These are phyloP conservation scores for Scylla paramamosain DNA, from an alignment of 1,140 invertebrate genomes.

Conservation along the genomic window DNA sequence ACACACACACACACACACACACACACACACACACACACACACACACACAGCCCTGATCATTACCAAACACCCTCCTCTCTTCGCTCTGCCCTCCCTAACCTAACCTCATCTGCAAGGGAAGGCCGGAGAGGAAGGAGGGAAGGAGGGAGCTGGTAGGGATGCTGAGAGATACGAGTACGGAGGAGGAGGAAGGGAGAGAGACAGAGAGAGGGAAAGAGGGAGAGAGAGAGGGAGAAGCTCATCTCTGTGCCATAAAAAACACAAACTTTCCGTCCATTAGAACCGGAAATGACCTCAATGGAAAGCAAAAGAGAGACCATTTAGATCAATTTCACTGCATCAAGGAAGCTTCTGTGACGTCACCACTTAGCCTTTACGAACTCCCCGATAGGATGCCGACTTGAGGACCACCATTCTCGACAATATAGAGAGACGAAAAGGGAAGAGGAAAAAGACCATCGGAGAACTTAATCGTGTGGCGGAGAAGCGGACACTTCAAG, in stretches of 20 bases:
- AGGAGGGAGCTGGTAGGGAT: not conserved
- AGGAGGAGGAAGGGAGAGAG: not conserved
- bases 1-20: too few relatives aligned
- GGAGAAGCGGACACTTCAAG: not conserved
- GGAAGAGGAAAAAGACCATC: not conserved
- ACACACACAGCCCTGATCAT: too few relatives aligned
- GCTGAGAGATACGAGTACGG: not conserved
- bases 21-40: too few relatives aligned
- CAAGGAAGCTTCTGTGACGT: not conserved
- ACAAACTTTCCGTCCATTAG: not conserved
- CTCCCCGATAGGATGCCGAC: not conserved
- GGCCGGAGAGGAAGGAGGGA: not conserved
- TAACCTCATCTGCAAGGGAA: too few relatives aligned
- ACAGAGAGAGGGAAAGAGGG: not conserved
- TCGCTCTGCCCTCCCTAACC: too few relatives aligned
- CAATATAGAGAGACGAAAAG: not conserved
- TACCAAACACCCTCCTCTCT: too few relatives aligned
- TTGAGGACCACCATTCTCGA: not conserved
- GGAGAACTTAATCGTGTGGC: not conserved
- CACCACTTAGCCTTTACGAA: not conserved
- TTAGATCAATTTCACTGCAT: not conserved
- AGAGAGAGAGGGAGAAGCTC: slow-evolving; percentile 1
- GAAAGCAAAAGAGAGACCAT: slow-evolving; percentile 1
- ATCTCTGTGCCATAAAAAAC: not conserved
- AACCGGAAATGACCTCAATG: not conserved